These are phyloP conservation scores for Deilephila elpenor DNA, from an alignment of 2,888 invertebrate species.

Conservation along the genomic window DNA sequence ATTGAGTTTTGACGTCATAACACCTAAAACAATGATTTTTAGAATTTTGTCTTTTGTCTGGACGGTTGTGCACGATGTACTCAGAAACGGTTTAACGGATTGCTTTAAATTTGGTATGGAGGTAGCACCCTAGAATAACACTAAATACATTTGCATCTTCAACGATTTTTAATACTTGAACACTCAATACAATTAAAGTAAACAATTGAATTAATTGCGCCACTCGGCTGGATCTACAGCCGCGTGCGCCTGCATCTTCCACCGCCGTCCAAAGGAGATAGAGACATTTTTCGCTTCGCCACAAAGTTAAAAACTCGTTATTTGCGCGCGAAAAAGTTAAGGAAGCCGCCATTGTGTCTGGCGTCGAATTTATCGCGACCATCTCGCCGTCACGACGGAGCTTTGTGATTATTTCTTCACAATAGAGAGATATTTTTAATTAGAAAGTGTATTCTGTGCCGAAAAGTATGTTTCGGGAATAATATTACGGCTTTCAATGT, in stretches of 20 bases:
- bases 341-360: slow-evolving; percentile 75
- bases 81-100: too few relatives aligned
- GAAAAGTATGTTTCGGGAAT: slow-evolving; percentile 21
- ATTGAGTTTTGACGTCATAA: too few relatives aligned
- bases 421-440: slow-evolving; percentile 38
- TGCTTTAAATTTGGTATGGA: too few relatives aligned
- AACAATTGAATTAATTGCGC: neutral
- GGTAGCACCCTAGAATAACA: too few relatives aligned
- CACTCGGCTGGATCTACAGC: neutral
- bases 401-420: slow-evolving; percentile 46
- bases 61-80: too few relatives aligned
- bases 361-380: slow-evolving; percentile 70
- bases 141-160: neutral
- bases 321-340: slow-evolving; percentile 78
- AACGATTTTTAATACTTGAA: neutral
- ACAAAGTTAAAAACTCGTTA: slow-evolving; percentile 85
- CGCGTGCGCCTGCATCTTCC: slow-evolving; percentile 42
- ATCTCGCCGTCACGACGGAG: slow-evolving; percentile 31
- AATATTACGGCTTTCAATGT: slow-evolving; percentile 23
- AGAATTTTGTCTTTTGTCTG: too few relatives aligned
- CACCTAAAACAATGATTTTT: too few relatives aligned
- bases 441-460: slow-evolving; percentile 20
- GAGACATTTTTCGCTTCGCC: slow-evolving; percentile 83
- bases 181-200: neutral
- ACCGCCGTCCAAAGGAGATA: slow-evolving; percentile 63